phyloP scores from a whole-genome alignment of 2,113 vertebrate genomes.

The Anthoscopus minutus region DNA sequence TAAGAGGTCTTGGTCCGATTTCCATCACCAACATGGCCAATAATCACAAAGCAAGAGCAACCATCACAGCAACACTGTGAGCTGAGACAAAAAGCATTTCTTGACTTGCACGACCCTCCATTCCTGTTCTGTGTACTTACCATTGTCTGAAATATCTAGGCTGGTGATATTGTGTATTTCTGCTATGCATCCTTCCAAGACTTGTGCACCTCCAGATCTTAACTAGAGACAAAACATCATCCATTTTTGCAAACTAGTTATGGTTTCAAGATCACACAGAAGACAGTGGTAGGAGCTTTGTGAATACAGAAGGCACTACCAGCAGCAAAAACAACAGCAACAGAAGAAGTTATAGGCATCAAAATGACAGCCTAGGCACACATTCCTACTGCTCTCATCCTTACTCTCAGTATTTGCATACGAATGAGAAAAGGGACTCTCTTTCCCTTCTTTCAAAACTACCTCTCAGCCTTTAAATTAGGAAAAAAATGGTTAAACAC shows the following conservation, averaged over 20 bases:
- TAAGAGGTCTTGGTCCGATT: background rate
- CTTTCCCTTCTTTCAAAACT: background rate
- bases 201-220: slow-evolving; percentile 93
- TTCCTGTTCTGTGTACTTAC: slow-evolving; percentile 70
- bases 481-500: background rate
- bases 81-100: background rate
- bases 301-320: background rate
- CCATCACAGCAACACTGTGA: background rate
- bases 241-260: slow-evolving; percentile 54
- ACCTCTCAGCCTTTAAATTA: background rate
- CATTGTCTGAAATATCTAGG: slow-evolving; percentile 95
- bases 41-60: background rate
- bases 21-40: background rate
- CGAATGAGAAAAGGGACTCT: background rate
- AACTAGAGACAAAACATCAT: slow-evolving; percentile 75
- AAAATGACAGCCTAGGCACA: background rate
- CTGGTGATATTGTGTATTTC: slow-evolving; percentile 96
- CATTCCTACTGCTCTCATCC: background rate
- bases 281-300: slow-evolving; percentile 7
- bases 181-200: slow-evolving; percentile 94
- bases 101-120: background rate
- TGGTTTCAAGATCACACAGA: slow-evolving; percentile 14
- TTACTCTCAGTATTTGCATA: background rate
- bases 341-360: background rate
- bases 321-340: background rate